Conservation (phyloP, 2,888 invertebrate genomes). For the Yponomeuta plumbellus region DNA sequence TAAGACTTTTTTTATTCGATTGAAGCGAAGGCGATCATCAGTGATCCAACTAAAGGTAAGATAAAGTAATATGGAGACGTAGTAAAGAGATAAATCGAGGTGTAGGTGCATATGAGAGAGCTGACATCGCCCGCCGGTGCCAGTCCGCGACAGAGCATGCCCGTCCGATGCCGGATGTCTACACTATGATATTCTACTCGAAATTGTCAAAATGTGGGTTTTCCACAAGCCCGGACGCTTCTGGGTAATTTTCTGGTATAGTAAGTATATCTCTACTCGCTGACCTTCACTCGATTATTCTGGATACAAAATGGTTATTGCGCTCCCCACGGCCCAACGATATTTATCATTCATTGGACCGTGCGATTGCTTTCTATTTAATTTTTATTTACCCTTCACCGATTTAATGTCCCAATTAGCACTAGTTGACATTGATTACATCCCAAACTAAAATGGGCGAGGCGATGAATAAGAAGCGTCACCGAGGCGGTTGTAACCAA, state of each 20-base stretch:
- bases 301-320: neutral
- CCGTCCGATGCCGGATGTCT: neutral
- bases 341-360: neutral
- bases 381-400: neutral
- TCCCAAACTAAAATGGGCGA: slow-evolving; percentile 31
- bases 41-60: neutral
- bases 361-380: neutral
- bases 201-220: neutral
- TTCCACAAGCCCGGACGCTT: neutral
- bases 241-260: neutral
- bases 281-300: neutral
- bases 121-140: neutral
- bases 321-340: neutral
- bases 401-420: neutral
- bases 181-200: neutral
- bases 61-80: neutral
- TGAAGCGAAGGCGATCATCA: neutral
- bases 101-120: neutral
- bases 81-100: neutral
- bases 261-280: neutral
- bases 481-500: slow-evolving; percentile 27
- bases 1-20: neutral
- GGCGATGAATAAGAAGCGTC: slow-evolving; percentile 42
- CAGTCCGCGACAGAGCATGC: neutral
- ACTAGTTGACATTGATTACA: slow-evolving; percentile 17